Evolutionary conservation across 2,113 vertebrate species (phyloP).

Genomic region (Menidia beryllina): DNA sequence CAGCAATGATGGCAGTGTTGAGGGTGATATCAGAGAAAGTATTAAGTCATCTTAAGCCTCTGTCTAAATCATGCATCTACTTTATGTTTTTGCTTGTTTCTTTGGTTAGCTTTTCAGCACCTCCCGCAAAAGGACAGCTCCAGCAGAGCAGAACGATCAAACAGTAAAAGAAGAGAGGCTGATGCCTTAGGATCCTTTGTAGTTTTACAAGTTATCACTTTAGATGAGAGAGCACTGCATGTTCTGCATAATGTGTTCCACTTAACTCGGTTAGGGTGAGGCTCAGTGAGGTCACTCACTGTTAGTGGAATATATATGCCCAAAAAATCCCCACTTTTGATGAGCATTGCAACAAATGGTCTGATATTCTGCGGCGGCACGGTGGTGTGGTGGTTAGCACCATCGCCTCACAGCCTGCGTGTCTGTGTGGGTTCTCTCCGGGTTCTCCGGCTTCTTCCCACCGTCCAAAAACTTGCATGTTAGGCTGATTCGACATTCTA

Average conservation of each 20-base stretch:
- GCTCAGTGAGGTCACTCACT: no score
- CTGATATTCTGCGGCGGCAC: no score
- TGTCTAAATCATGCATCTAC: background rate
- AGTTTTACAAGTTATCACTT: no score
- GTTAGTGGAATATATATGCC: no score
- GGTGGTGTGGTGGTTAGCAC: no score
- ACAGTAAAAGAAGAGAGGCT: background rate
- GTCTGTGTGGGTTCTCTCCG: no score
- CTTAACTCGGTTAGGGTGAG: background rate
- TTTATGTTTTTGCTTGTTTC: constrained; percentile 11
- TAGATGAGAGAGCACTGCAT: background rate
- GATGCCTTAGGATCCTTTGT: background rate
- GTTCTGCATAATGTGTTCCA: background rate
- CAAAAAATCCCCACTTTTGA: no score
- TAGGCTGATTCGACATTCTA: no score
- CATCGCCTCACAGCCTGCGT: no score
- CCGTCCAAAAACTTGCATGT: no score
- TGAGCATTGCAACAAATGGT: no score
- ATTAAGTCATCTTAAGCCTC: background rate
- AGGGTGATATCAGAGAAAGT: background rate
- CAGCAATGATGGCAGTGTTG: background rate
- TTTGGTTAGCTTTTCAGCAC: constrained; percentile 51
- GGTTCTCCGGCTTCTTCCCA: no score
- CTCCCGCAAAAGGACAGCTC: constrained; percentile 45
- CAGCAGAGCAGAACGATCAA: constrained; percentile 13